Base-by-base conservation (phyloP, 2,113 vertebrate genomes). In the Theristicus caerulescens region DNA sequence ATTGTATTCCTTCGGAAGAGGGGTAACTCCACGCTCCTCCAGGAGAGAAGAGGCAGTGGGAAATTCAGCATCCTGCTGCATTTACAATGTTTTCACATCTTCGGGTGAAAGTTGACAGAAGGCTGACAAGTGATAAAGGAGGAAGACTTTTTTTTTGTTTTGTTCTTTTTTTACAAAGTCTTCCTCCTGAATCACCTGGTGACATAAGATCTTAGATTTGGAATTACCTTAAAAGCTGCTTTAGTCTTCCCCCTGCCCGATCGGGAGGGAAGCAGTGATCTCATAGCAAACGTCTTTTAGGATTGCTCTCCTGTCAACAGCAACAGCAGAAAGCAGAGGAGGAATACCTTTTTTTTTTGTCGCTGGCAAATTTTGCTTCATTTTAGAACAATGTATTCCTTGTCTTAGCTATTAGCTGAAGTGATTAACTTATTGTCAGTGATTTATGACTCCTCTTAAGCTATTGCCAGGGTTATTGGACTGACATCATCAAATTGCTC, bases 401-500 rank as follows among this genome's bases (percentile, higher is more conserved):
- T 85, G 67, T 62, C 67, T 82, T 42, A 83, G 79, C 82, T 66
- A 46, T 82, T 77, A 85, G n/a, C 58, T 80, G 14, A 34, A 83
- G 76, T 34, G 64, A 88, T 97, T 81, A 83, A 69, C 42, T 70
- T 42, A 29, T 13, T 93, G 82, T 16, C 71, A 52, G 22, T 55
- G 51, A 93, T 93, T 94, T 90, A 83, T 80, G 74, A 49, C 87
- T 81, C 85, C 32, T 93, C 62, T 80, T 61, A n/a, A 90, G 71
- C n/a, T 82, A n/a, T 38, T 90, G 85, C 85, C 84, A 77, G 67
- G 27, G 25, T 61, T 90, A 24, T 26, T 80, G 93, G 46, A 40
- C 79, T 95, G 95, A 92, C 82, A 90, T 92, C 71, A 96, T 16
- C 90, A 62, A 82, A 88, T 71, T 65, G 72, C 57, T 94, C 32